These are phyloP conservation scores for Diarsia dahlii DNA, from an alignment of 2,888 invertebrate genomes.

Conservation along the genomic window DNA sequence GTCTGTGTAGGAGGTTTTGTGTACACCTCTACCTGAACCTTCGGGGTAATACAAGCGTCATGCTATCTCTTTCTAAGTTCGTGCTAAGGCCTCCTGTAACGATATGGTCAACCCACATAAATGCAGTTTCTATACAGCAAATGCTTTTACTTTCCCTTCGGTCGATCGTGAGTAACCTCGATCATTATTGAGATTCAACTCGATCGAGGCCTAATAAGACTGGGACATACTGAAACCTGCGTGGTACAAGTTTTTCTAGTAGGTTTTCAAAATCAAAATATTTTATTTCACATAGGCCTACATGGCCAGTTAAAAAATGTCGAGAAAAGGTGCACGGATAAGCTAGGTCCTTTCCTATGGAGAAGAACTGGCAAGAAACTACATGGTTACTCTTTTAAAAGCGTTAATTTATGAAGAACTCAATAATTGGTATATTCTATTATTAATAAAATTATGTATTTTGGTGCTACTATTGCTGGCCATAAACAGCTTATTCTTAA, in stretches of 20 bases:
- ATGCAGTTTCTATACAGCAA: conserved; percentile 5
- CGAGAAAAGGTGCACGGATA: too few relatives aligned
- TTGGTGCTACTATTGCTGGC: not conserved
- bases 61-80: not conserved
- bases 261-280: too few relatives aligned
- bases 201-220: not conserved
- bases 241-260: conserved; percentile 1
- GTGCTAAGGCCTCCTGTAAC: not conserved
- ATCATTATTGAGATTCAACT: conserved; percentile 44
- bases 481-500: not conserved
- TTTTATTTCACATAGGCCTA: too few relatives aligned
- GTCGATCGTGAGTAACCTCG: conserved; percentile 37
- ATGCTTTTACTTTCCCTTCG: conserved; percentile 43
- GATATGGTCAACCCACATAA: not conserved
- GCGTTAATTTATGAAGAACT: not conserved
- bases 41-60: not conserved
- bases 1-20: too few relatives aligned
- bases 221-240: not conserved
- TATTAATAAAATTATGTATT: not conserved
- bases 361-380: too few relatives aligned
- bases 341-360: not conserved
- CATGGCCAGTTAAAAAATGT: too few relatives aligned
- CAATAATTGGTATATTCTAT: not conserved
- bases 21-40: not conserved
- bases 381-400: too few relatives aligned